phyloP scores from a whole-genome alignment of 2,888 invertebrate species.

The Cybosia mesomella region DNA sequence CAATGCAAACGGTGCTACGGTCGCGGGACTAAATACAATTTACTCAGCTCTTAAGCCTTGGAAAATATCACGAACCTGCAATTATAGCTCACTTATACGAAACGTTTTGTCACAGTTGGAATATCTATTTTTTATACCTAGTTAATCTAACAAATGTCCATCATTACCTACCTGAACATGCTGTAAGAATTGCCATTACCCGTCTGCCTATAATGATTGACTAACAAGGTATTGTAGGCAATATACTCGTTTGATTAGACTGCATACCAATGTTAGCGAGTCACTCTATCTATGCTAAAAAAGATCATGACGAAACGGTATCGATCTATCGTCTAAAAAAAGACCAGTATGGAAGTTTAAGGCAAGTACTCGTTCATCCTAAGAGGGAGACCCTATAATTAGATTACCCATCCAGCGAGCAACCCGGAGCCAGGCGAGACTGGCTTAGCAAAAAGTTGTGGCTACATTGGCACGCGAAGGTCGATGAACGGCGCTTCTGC shows the following conservation, averaged over 20 bases:
- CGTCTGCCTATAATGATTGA: conserved; percentile 15
- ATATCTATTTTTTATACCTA: conserved; percentile 13
- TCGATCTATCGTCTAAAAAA: conserved; percentile 51
- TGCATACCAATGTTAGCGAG: conserved; percentile 7
- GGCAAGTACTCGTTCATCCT: conserved; percentile 64
- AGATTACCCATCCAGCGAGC: conserved; percentile 77
- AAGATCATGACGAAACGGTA: conserved; percentile 53
- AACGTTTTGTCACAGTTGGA: conserved; percentile 54
- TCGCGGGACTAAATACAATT: conserved; percentile 54
- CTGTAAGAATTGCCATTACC: conserved; percentile 28
- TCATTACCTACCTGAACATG: conserved; percentile 39
- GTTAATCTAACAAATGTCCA: conserved; percentile 33
- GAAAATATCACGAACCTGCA: conserved; percentile 56
- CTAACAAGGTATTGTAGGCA: conserved; percentile 16
- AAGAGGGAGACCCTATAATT: conserved; percentile 76
- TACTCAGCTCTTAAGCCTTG: conserved; percentile 45
- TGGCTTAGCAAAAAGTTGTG: conserved; percentile 78
- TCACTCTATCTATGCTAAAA: conserved; percentile 24
- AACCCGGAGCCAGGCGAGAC: conserved; percentile 67
- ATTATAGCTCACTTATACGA: conserved; percentile 53
- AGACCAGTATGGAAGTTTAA: conserved; percentile 63
- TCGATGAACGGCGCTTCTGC: conserved; percentile 74
- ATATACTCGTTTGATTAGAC: conserved; percentile 20
- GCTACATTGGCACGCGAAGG: conserved; percentile 69
- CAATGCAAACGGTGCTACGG: conserved; percentile 49